Conservation (phyloP, 2,113 vertebrate species). For the Plotosus lineatus region DNA sequence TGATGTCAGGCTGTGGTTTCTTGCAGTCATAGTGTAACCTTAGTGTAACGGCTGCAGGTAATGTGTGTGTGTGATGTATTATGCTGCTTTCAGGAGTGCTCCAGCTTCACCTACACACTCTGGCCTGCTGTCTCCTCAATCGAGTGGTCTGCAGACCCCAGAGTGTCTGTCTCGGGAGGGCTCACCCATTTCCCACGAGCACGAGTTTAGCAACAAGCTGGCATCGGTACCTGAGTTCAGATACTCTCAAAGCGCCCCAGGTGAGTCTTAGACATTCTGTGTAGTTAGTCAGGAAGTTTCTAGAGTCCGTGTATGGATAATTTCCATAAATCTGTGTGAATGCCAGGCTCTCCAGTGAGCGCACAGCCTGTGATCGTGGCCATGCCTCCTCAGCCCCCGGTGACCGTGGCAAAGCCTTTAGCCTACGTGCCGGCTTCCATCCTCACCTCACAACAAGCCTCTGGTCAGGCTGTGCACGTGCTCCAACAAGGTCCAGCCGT, state of each 20-base stretch:
- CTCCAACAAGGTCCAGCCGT: slow-evolving; percentile 87
- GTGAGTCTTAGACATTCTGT: slow-evolving; percentile 68
- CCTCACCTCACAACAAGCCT: slow-evolving; percentile 76
- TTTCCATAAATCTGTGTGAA: neutral
- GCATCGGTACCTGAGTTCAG: slow-evolving; percentile 93
- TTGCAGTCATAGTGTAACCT: neutral
- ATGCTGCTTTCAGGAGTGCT: slow-evolving; percentile 79
- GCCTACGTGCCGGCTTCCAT: slow-evolving; percentile 86
- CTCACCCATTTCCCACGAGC: slow-evolving; percentile 90
- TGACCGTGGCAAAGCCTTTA: slow-evolving; percentile 81
- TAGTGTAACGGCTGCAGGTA: neutral
- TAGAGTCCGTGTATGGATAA: neutral
- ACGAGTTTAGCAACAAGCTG: slow-evolving; percentile 89
- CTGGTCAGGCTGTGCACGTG: slow-evolving; percentile 85
- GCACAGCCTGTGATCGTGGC: slow-evolving; percentile 93
- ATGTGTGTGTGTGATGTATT: neutral
- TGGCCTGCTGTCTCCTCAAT: slow-evolving; percentile 89
- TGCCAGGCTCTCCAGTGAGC: slow-evolving; percentile 89
- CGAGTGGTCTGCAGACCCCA: slow-evolving; percentile 94
- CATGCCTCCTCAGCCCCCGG: slow-evolving; percentile 80
- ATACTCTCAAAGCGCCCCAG: slow-evolving; percentile 95
- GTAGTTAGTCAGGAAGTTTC: neutral
- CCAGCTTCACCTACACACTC: slow-evolving; percentile 96
- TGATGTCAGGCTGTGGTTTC: neutral
- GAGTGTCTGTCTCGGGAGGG: slow-evolving; percentile 95